Evolutionary conservation across 1,140 invertebrate species (phyloP).

Genomic region (Reticulitermes speratus): DNA sequence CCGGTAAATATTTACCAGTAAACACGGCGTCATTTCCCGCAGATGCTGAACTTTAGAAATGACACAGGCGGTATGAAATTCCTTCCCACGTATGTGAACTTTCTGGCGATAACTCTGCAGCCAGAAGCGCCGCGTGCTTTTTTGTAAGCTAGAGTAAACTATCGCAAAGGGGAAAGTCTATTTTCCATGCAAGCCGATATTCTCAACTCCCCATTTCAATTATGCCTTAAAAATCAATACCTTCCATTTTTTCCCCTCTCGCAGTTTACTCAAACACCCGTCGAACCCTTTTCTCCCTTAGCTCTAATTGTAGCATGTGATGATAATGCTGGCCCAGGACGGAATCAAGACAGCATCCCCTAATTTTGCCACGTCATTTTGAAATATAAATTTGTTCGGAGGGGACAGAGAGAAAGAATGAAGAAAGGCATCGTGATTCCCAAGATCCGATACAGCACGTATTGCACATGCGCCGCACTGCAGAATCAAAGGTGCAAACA

Average conservation of each 20-base stretch:
- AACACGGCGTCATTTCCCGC: too few species aligned
- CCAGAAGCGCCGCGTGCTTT: not conserved
- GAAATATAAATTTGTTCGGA: not conserved
- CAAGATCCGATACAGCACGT: too few species aligned
- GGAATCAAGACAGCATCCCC: constrained; percentile 1
- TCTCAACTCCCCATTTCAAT: not conserved
- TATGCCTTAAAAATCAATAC: not conserved
- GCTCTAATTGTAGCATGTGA: not conserved
- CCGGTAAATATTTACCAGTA: too few species aligned
- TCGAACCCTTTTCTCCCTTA: not conserved
- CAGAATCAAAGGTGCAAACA: too few species aligned
- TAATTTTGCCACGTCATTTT: not conserved
- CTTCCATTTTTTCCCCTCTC: not conserved
- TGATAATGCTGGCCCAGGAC: not conserved
- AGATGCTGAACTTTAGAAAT: too few species aligned
- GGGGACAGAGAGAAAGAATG: not conserved
- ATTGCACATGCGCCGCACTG: too few species aligned
- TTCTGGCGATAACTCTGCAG: too few species aligned
- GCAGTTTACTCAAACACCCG: not conserved
- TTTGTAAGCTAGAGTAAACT: not conserved
- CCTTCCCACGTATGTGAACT: too few species aligned
- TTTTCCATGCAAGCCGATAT: constrained; percentile 1
- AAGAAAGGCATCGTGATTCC: not conserved
- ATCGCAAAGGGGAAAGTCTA: not conserved
- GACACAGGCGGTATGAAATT: too few species aligned